Evolutionary conservation across 2,113 vertebrate species (phyloP).

Genomic region (Thoracochromis brauschi): DNA sequence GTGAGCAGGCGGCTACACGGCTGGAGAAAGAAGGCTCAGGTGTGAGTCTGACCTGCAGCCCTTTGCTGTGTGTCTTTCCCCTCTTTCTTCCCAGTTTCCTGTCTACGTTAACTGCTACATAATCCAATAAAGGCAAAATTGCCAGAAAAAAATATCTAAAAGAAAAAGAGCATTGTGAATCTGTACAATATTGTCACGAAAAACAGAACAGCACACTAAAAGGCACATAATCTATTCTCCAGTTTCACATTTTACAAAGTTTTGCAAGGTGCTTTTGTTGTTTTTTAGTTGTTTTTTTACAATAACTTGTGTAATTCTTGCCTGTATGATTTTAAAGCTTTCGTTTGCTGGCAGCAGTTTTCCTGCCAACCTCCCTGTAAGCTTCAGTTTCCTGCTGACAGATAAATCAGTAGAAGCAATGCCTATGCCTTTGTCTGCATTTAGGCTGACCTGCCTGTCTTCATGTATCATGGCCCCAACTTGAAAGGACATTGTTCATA

Average conservation of each 20-base stretch:
- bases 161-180: background rate
- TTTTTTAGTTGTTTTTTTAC: background rate
- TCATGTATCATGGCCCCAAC: background rate
- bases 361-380: background rate
- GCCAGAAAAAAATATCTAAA: background rate
- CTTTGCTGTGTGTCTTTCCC: background rate
- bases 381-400: background rate
- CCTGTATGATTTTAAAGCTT: background rate
- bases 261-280: background rate
- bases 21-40: background rate
- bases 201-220: background rate
- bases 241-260: background rate
- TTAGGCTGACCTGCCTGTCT: background rate
- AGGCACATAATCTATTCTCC: background rate
- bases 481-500: background rate
- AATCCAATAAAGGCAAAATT: background rate
- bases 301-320: background rate
- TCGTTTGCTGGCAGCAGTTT: background rate
- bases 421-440: background rate
- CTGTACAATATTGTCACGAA: background rate
- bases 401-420: background rate
- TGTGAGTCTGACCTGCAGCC: background rate
- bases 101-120: background rate
- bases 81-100: background rate
- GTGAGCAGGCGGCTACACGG: background rate